Base-by-base conservation (phyloP, 2,888 invertebrate species). In the Ellobium chinense region DNA sequence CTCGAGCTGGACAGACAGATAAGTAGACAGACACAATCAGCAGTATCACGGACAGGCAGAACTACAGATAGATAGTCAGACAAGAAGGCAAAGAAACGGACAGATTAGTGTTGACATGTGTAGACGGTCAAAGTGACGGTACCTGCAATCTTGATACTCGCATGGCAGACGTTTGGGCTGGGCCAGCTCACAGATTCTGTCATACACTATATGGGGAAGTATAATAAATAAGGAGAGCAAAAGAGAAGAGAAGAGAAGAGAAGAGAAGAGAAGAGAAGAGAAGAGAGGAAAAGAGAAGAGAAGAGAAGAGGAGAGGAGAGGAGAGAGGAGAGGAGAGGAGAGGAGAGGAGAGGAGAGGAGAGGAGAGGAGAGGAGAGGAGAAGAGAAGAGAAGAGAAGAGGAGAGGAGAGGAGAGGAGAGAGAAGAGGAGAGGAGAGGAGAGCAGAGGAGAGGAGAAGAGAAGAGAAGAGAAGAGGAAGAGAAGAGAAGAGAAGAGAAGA, bases 131-230 rank as follows among this genome's bases (percentile, higher is more conserved):
- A n/a, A n/a, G n/a, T n/a, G n/a, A n/a, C n/a, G 9, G 39, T 63
- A 74, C 74, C 74, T 74, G 74, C 63, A 36, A 4, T 74, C 74
- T 29, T 63, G 74, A 37, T 74, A 74, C 21, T 62, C 74, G 31
- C 62, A 63, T 3, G 74, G 74, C 14, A 74, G 31, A 37, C 29
- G 24, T 21, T 74, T 74, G 5, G 74, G 74, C 29, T 63, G 60
- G 1, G 74, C 74, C 14, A 74, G 65, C 54, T 54, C 46, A 7
- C 46, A 37, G 24, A 46, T 75, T 39, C 65, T 27, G n/a, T 75
- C 31, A 7, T 9, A 29, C 63, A 60, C 75, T 75, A 34, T 0
- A 27, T n/a, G 65, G 34, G 34, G 36, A 21, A 1, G 34, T 21
- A 31, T 5, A 34, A 18, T 14, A 0, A n/a, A 18, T 5, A 9